Evolutionary conservation across 2,797 vertebrate genomes (phyloP).

Genomic region (Pangasius macronema): DNA sequence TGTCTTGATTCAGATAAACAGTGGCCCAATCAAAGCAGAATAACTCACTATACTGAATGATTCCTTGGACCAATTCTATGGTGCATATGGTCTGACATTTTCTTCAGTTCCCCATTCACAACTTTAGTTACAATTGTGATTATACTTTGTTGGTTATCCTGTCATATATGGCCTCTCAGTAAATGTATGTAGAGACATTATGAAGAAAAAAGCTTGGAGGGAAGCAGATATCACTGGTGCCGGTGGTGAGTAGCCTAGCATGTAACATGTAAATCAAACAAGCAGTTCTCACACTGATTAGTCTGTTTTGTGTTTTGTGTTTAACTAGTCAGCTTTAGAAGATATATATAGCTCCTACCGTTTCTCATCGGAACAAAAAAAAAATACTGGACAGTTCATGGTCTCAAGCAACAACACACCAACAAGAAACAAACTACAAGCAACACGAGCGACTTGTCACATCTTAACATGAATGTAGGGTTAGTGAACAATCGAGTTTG

Average conservation of each 20-base stretch:
- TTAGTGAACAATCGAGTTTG: not conserved
- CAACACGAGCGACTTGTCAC: not conserved
- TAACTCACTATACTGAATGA: not conserved
- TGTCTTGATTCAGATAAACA: not conserved
- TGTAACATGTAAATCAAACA: not conserved
- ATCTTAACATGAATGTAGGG: not conserved
- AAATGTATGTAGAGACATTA: not conserved
- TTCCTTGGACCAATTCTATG: not conserved
- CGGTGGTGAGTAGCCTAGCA: not conserved
- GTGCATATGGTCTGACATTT: not conserved
- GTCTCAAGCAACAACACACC: not conserved
- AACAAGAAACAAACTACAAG: not conserved
- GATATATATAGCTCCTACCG: not conserved
- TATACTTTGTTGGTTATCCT: too few relatives aligned
- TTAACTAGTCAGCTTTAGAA: not conserved
- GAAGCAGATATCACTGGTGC: not conserved
- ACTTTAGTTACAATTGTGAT: not conserved
- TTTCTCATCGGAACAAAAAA: not conserved
- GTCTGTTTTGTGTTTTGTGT: not conserved
- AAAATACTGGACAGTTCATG: not conserved
- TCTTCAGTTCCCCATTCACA: not conserved
- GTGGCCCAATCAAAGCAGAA: not conserved
- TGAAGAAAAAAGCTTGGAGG: not conserved
- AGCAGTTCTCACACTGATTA: too few relatives aligned
- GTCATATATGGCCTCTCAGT: not conserved